Conservation (phyloP, 2,113 vertebrate genomes). For the Gymnogyps californianus region DNA sequence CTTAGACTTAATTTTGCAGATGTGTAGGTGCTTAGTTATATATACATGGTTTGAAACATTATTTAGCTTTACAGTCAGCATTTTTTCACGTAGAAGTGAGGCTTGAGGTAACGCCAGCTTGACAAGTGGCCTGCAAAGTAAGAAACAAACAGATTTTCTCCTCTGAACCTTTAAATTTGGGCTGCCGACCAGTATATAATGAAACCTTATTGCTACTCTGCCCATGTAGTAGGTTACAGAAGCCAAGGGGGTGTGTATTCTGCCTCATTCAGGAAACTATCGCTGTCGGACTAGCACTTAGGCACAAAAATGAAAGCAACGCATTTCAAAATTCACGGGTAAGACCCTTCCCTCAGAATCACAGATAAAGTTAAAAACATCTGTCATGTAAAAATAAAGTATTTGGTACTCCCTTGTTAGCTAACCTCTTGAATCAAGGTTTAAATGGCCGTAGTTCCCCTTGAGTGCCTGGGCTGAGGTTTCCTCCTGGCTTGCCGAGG, state of each 20-base stretch:
- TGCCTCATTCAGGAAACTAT: neutral
- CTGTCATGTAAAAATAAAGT: neutral
- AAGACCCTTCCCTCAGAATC: neutral
- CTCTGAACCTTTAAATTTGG: neutral
- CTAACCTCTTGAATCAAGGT: neutral
- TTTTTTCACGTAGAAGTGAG: slow-evolving; percentile 6
- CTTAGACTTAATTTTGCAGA: neutral
- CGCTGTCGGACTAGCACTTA: neutral
- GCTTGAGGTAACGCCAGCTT: neutral
- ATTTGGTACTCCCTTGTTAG: neutral
- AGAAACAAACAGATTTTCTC: neutral
- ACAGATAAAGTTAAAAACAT: neutral
- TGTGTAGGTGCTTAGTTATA: neutral
- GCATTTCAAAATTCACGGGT: neutral
- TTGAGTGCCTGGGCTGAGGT: neutral
- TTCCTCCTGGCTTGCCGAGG: neutral
- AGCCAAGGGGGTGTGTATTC: neutral
- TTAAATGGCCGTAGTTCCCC: fast-evolving
- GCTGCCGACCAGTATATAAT: neutral
- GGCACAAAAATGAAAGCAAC: neutral
- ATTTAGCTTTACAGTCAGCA: neutral
- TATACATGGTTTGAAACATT: neutral
- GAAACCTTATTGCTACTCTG: neutral
- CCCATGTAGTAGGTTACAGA: neutral
- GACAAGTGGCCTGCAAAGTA: neutral